Percentiles rank a stretch among this genome's conserved stretches.
Conservation (phyloP, 1,140 invertebrate genomes). For the Druon quercuslanigerum region DNA sequence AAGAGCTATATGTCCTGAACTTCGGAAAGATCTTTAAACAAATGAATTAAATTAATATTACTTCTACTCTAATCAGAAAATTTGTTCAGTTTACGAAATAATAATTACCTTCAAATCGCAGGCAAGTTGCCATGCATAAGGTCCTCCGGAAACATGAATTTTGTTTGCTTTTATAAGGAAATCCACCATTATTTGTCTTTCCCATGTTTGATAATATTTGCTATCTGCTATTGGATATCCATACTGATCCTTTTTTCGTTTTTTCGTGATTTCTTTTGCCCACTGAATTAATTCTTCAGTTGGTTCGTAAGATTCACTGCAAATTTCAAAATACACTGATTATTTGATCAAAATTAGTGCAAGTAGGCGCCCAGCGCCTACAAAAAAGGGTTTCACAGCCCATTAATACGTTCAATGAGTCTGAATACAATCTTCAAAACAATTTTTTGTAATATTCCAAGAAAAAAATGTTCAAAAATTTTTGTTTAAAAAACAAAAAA, state of each 20-base stretch:
- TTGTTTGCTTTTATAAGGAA: not conserved
- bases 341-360: no score
- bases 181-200: not conserved
- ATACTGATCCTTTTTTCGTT: not conserved
- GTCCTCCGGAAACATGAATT: not conserved
- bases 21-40: not conserved
- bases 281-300: not conserved
- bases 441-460: no score
- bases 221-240: not conserved
- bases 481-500: no score
- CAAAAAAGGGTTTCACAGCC: no score
- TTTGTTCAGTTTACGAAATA: not conserved
- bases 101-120: conserved; percentile 1
- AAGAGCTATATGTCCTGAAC: not conserved
- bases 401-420: no score
- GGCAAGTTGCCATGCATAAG: not conserved
- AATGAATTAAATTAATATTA: not conserved
- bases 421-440: no score
- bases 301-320: not conserved
- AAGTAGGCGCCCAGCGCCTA: no score
- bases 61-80: not conserved
- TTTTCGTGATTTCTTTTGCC: not conserved
- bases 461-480: no score
- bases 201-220: not conserved
- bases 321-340: no score